Conservation (phyloP, 2,888 invertebrate genomes). For the Exocentrus adspersus region DNA sequence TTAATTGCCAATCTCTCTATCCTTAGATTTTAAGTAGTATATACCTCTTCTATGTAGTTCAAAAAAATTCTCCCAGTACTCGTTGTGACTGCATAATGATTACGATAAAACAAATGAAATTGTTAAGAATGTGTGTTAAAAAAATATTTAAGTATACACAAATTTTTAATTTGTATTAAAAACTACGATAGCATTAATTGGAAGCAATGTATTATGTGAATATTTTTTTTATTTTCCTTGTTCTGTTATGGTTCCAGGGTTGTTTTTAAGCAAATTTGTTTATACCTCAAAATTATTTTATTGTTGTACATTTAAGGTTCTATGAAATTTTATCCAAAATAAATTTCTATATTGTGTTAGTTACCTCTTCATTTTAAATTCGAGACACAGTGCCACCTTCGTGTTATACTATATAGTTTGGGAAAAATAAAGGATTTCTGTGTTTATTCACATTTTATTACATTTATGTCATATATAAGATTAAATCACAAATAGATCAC, state of each 20-base stretch:
- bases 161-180: slow-evolving; percentile 25
- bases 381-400: too few relatives aligned
- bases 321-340: slow-evolving; percentile 48
- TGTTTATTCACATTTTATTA: neutral
- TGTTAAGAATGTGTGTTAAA: slow-evolving; percentile 1
- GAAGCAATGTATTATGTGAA: slow-evolving; percentile 31
- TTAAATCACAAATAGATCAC: slow-evolving; percentile 10
- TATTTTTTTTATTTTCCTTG: slow-evolving; percentile 28
- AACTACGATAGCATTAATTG: slow-evolving; percentile 18
- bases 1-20: slow-evolving; percentile 16
- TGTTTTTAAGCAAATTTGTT: slow-evolving; percentile 47
- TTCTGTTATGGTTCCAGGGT: slow-evolving; percentile 52
- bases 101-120: neutral
- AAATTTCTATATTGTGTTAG: slow-evolving; percentile 47
- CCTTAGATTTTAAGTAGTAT: slow-evolving; percentile 8
- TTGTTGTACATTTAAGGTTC: slow-evolving; percentile 46
- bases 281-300: slow-evolving; percentile 33
- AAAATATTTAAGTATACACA: neutral
- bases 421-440: too few relatives aligned
- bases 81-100: slow-evolving; percentile 10
- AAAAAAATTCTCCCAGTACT: neutral
- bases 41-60: slow-evolving; percentile 10
- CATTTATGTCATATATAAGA: neutral
- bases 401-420: neutral
- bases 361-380: too few relatives aligned